Evolutionary conservation across 2,797 vertebrate genomes (phyloP).

Genomic region (Pseudomugil gertrudae): DNA sequence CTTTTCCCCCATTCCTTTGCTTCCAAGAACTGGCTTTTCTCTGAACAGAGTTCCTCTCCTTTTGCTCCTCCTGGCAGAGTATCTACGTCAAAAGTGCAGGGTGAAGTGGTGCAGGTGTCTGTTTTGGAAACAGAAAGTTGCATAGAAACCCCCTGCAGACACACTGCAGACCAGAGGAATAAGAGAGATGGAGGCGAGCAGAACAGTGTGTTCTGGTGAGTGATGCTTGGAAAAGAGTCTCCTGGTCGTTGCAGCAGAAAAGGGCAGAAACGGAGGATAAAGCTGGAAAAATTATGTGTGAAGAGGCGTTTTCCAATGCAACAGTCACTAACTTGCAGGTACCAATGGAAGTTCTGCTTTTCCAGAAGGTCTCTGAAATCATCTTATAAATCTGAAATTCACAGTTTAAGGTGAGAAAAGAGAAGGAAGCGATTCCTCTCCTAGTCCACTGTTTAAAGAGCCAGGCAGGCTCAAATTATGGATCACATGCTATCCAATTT

Average conservation of each 20-base stretch:
- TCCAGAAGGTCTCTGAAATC: too few relatives aligned
- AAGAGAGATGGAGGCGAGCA: slow-evolving; percentile 21
- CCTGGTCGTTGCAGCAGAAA: slow-evolving; percentile 14
- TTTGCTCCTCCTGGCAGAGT: slow-evolving; percentile 18
- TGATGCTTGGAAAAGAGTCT: slow-evolving; percentile 43
- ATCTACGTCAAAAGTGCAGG: slow-evolving; percentile 35
- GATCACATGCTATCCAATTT: too few relatives aligned
- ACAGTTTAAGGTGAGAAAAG: too few relatives aligned
- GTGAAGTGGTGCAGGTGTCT: slow-evolving; percentile 52
- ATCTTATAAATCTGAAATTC: too few relatives aligned
- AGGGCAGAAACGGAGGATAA: background rate
- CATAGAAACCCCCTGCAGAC: slow-evolving; percentile 58
- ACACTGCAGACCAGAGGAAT: slow-evolving; percentile 22
- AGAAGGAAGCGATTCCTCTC: too few relatives aligned
- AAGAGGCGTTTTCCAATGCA: too few relatives aligned
- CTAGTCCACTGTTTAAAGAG: too few relatives aligned
- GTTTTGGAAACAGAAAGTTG: slow-evolving; percentile 29
- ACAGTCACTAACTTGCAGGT: too few relatives aligned
- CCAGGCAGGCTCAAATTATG: too few relatives aligned
- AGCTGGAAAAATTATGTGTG: slow-evolving; percentile 15
- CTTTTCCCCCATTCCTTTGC: slow-evolving; percentile 2
- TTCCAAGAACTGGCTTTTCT: slow-evolving; percentile 25
- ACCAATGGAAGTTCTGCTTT: too few relatives aligned
- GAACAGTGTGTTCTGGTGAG: slow-evolving; percentile 16
- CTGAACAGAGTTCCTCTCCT: slow-evolving; percentile 24